phyloP scores from a whole-genome alignment of 2,888 invertebrate genomes.

The Flexamia atlantica region DNA sequence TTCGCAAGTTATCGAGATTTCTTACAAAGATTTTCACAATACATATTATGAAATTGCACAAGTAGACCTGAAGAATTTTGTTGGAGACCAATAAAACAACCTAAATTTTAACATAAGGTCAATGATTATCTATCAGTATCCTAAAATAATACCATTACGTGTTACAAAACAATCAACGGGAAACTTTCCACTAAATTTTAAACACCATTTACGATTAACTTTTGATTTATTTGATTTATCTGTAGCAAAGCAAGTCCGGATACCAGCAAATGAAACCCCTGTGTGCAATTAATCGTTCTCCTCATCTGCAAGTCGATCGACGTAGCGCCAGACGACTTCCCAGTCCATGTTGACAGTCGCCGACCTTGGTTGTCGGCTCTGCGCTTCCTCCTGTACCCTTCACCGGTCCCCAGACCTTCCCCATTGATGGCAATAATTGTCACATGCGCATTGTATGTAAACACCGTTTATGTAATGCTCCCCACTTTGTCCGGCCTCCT shows the following conservation, averaged over 20 bases:
- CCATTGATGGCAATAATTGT: background rate
- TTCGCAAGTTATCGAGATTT: no score
- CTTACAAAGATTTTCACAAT: no score
- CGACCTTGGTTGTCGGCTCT: background rate
- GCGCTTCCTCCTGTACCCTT: background rate
- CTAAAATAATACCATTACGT: no score
- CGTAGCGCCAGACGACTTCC: background rate
- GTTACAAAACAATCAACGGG: no score
- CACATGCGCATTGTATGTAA: slow-evolving; percentile 6
- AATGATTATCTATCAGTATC: no score
- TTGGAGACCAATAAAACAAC: no score
- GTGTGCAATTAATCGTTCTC: background rate
- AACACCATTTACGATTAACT: no score
- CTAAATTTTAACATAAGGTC: no score
- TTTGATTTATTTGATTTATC: no score
- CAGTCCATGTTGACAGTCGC: background rate
- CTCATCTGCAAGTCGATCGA: background rate
- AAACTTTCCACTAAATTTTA: no score
- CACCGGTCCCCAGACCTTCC: background rate
- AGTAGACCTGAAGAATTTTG: no score
- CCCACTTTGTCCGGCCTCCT: background rate
- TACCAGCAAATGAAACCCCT: background rate
- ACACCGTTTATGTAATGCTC: background rate
- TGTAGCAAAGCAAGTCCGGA: background rate
- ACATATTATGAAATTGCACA: no score